These are phyloP conservation scores for Yponomeuta plumbellus DNA, from an alignment of 2,888 invertebrate genomes.

Conservation along the genomic window DNA sequence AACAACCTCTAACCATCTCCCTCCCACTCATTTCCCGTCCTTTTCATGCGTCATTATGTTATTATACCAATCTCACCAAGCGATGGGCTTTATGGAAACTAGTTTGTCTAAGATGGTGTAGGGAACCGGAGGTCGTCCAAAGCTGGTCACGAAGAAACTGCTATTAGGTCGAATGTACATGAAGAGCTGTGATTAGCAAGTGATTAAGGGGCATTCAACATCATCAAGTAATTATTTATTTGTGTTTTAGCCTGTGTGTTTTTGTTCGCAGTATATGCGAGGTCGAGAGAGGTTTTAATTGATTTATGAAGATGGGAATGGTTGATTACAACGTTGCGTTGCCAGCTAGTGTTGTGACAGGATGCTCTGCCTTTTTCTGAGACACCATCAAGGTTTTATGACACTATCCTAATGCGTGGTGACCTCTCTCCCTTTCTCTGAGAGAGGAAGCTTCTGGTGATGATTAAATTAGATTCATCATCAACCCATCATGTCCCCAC, in stretches of 20 bases:
- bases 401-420: background rate
- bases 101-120: background rate
- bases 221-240: constrained; percentile 75
- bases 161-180: constrained; percentile 48
- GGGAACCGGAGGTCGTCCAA: background rate
- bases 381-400: background rate
- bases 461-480: no score
- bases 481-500: no score
- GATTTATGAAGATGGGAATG: background rate
- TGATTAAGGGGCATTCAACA: constrained; percentile 72
- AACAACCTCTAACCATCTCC: constrained; percentile 26
- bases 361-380: background rate
- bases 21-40: constrained; percentile 29
- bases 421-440: no score
- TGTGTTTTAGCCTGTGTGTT: constrained; percentile 67
- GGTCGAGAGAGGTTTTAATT: constrained; percentile 28
- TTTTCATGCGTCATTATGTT: constrained; percentile 62
- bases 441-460: background rate
- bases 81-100: background rate
- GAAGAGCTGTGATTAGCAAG: constrained; percentile 69
- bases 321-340: constrained; percentile 14
- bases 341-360: background rate
- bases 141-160: background rate
- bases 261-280: constrained; percentile 49
- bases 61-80: constrained; percentile 23